Evolutionary conservation across 2,888 invertebrate species (phyloP).

Genomic region (Stomorhina lunata): DNA sequence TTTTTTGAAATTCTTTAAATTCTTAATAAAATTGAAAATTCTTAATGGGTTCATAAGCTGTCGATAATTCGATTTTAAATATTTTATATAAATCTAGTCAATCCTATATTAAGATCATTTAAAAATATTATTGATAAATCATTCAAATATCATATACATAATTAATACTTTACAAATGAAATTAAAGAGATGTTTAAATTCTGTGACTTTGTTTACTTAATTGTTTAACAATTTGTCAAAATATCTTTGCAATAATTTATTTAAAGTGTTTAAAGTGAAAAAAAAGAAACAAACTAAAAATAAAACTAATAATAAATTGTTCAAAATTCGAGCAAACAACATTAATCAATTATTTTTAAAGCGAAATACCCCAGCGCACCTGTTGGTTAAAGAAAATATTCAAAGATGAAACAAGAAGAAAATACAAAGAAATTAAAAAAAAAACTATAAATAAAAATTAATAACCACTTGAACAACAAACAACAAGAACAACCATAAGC

Average conservation of each 20-base stretch:
- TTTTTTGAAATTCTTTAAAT: no score
- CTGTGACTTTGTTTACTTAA: slow-evolving; percentile 8
- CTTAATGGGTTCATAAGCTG: no score
- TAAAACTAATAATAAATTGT: slow-evolving; percentile 25
- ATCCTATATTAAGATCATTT: no score
- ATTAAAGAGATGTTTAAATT: not conserved
- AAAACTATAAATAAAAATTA: slow-evolving; percentile 35
- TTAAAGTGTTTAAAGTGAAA: slow-evolving; percentile 19
- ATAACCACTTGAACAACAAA: slow-evolving; percentile 43
- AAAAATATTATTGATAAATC: no score
- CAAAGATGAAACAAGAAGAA: slow-evolving; percentile 3
- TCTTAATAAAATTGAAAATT: no score
- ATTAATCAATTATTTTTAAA: slow-evolving; percentile 38
- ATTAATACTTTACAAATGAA: no score
- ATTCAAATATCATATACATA: not conserved
- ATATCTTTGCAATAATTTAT: slow-evolving; percentile 14
- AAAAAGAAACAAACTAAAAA: slow-evolving; percentile 21
- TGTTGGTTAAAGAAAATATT: slow-evolving; percentile 42
- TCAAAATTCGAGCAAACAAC: slow-evolving; percentile 31
- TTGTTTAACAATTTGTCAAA: slow-evolving; percentile 28
- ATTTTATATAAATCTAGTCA: no score
- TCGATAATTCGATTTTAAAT: no score
- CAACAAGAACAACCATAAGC: slow-evolving; percentile 37
- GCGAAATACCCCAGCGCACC: slow-evolving; percentile 40
- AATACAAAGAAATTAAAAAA: not conserved